Base-by-base conservation (phyloP, 2,797 vertebrate genomes). In the Chiloscyllium punctatum region DNA sequence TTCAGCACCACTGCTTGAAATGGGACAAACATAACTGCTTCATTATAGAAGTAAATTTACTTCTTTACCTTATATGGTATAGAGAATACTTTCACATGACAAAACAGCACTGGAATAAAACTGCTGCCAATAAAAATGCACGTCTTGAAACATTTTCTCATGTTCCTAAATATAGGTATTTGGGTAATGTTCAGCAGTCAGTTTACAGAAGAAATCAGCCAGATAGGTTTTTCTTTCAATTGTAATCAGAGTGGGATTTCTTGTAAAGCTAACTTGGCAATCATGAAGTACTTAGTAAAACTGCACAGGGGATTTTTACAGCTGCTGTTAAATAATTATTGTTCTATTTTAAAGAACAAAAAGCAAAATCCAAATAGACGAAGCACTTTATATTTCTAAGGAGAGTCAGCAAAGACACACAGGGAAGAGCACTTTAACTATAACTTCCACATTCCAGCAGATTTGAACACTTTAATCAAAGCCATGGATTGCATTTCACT, bases 91-190 rank as follows among this genome's bases (percentile, higher is more conserved):
- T 95, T 72, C 68, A 95, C 27, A 74, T 33, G 30, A 62, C 57
- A 62, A 94, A 95, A 6, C 94, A 72, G 71, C 51, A 72, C 53
- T 51, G 25, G 94, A 72, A 95, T 74, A 30, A 77, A 72, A 57
- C 30, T 51, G 51, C 71, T 77, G 94, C 94, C 72, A 53, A 48
- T 42, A 95, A 92, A 57, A 53, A 53, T 30, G 94, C 8, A 74
- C 23, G 37, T 27, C 23, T 16, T 94, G 37, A 74, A 94, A 94
- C 16, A 69, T 94, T 16, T 18, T 33, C 23, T n/a, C 48, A 77
- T 95, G 69, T 69, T 71, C 69, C 69, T 95, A 95, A 95, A 77
- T 95, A 95, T 95, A 53, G 90, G 62, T 92, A n/a, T n/a, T n/a
- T n/a, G n/a, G n/a, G n/a, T n/a, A 92, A 69, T 69, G 90, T 92